Evolutionary conservation across 92 coral and sea anemone species (phyloP).

Genomic region (Epizoanthus illoricatus): DNA sequence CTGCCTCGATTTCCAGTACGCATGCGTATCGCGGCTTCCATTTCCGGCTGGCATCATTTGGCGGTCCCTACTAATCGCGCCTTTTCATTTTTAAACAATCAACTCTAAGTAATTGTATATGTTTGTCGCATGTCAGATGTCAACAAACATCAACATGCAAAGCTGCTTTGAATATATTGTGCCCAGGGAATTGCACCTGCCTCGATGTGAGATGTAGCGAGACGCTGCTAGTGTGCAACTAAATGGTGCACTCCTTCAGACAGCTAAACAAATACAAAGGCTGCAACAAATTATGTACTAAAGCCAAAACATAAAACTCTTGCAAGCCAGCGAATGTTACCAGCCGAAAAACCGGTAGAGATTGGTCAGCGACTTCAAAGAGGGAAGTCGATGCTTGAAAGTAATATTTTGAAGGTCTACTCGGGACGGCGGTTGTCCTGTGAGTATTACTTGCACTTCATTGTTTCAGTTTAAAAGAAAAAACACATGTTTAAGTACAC

Average conservation of each 20-base stretch:
- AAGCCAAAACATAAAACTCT: neutral
- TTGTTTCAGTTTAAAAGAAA: neutral
- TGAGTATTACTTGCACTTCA: neutral
- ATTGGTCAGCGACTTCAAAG: neutral
- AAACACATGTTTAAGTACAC: neutral
- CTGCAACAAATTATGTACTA: constrained; percentile 21
- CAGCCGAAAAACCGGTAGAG: neutral
- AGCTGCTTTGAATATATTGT: constrained; percentile 17
- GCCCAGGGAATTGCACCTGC: neutral
- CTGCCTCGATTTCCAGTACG: neutral
- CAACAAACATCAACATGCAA: constrained; percentile 20
- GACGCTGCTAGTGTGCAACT: neutral
- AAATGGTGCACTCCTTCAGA: constrained; percentile 1
- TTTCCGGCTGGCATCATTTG: neutral
- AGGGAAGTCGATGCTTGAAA: neutral
- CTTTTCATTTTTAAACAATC: constrained; percentile 24
- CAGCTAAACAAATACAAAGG: constrained; percentile 16
- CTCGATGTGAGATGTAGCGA: neutral
- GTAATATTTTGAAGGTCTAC: neutral
- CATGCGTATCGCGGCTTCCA: constrained; percentile 1
- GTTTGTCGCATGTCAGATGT: constrained; percentile 23
- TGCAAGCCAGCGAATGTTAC: constrained; percentile 18
- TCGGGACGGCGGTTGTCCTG: constrained; percentile 3
- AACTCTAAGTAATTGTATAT: constrained; percentile 18
- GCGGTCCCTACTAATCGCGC: constrained; percentile 1